These are phyloP conservation scores for Rhagonycha fulva DNA, from an alignment of 2,888 invertebrate genomes.

Conservation along the genomic window DNA sequence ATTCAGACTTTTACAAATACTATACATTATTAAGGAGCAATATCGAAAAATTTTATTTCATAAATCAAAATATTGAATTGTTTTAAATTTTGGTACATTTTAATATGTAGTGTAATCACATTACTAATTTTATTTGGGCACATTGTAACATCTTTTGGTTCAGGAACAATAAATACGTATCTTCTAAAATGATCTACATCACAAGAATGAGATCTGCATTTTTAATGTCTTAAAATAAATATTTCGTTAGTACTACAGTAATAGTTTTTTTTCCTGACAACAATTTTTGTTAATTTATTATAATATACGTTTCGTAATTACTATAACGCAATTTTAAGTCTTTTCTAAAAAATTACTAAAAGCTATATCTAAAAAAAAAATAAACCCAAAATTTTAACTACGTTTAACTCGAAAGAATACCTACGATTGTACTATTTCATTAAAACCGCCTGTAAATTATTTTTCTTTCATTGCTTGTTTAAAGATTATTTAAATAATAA, in stretches of 20 bases:
- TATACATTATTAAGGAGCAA: background rate
- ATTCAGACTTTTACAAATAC: background rate
- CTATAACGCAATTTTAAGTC: background rate
- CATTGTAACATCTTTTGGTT: background rate
- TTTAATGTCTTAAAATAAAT: background rate
- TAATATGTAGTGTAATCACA: background rate
- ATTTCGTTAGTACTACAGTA: background rate
- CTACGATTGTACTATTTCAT: background rate
- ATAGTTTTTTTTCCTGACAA: background rate
- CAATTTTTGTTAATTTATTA: background rate
- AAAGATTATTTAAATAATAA: background rate
- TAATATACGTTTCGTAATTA: background rate
- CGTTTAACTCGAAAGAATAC: background rate
- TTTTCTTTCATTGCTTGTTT: background rate
- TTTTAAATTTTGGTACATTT: background rate
- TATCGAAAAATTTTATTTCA: background rate
- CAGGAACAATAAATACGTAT: background rate
- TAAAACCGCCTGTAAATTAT: background rate
- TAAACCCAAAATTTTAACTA: background rate
- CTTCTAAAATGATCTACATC: background rate
- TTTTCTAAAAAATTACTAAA: background rate
- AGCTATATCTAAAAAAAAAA: background rate
- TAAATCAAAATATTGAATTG: background rate
- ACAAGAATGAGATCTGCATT: background rate
- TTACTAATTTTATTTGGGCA: background rate